phyloP scores from a whole-genome alignment of 2,888 invertebrate species.

The Podabrus alpinus region DNA sequence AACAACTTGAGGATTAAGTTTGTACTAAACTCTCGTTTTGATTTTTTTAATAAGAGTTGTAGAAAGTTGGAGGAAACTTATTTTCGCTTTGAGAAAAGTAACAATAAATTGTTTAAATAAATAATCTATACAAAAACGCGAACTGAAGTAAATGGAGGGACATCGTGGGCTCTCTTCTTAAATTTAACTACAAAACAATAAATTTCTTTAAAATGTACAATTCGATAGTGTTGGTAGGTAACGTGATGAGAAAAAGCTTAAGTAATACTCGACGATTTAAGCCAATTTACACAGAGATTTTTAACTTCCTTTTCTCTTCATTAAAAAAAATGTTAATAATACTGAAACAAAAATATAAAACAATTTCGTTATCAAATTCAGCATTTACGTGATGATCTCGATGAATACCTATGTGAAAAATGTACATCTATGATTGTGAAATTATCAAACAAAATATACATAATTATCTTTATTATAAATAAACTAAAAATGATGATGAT shows the following conservation, averaged over 20 bases:
- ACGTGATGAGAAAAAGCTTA: constrained; percentile 45
- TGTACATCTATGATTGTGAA: constrained; percentile 26
- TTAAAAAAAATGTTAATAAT: constrained; percentile 36
- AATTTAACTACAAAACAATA: constrained; percentile 38
- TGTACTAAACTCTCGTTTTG: constrained; percentile 1
- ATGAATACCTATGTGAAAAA: constrained; percentile 15
- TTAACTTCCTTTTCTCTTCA: constrained; percentile 35
- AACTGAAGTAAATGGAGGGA: constrained; percentile 40
- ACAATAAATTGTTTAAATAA: constrained; percentile 8
- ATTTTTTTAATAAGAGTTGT: neutral
- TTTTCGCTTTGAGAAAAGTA: neutral
- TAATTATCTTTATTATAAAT: constrained; percentile 43
- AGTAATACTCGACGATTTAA: constrained; percentile 39
- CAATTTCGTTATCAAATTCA: neutral
- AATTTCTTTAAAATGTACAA: constrained; percentile 43
- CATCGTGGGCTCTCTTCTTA: constrained; percentile 39
- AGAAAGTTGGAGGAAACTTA: neutral
- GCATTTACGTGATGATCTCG: neutral
- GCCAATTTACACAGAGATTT: constrained; percentile 42
- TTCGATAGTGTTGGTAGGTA: constrained; percentile 39
- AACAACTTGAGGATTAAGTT: neutral
- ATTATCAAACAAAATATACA: constrained; percentile 42
- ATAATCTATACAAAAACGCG: constrained; percentile 34
- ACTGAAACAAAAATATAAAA: constrained; percentile 28
- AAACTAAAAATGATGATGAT: constrained; percentile 47